Conservation (phyloP, 2,113 vertebrate genomes). For the Verasper variegatus region DNA sequence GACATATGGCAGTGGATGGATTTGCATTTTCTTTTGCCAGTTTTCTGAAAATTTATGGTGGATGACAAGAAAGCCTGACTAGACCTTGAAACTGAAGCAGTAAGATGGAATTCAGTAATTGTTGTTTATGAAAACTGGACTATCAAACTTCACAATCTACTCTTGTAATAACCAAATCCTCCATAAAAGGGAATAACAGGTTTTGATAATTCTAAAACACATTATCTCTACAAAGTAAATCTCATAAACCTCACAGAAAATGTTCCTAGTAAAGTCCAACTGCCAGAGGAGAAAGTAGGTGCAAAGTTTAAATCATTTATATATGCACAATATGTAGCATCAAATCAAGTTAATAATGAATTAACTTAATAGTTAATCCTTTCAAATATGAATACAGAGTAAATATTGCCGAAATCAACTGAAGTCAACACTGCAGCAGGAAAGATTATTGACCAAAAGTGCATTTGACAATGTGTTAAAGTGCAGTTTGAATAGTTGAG, state of each 20-base stretch:
- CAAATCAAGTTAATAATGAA: neutral
- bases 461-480: too few relatives aligned
- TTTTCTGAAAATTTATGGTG: neutral
- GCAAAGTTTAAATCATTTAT: conserved; percentile 26
- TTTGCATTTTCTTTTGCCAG: neutral
- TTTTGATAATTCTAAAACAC: neutral
- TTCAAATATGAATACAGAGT: conserved; percentile 14
- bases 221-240: neutral
- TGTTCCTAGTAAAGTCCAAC: neutral
- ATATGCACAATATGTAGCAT: conserved; percentile 1
- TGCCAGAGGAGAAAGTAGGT: neutral
- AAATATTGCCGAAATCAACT: conserved; percentile 25
- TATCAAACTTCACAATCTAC: too few relatives aligned
- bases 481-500: too few relatives aligned
- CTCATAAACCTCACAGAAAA: neutral
- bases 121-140: neutral
- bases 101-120: too few relatives aligned
- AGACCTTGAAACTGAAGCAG: neutral
- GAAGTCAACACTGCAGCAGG: conserved; percentile 26
- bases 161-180: too few relatives aligned
- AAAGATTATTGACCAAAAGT: conserved; percentile 9
- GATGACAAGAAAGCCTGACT: neutral
- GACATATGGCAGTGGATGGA: neutral
- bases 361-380: neutral
- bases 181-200: too few relatives aligned